Evolutionary conservation across 37 sponge, comb jelly and placozoan genomes (phyloP), one percentile per base, ranked within the genome.

Genomic region (Theonella swinhoei): DNA sequence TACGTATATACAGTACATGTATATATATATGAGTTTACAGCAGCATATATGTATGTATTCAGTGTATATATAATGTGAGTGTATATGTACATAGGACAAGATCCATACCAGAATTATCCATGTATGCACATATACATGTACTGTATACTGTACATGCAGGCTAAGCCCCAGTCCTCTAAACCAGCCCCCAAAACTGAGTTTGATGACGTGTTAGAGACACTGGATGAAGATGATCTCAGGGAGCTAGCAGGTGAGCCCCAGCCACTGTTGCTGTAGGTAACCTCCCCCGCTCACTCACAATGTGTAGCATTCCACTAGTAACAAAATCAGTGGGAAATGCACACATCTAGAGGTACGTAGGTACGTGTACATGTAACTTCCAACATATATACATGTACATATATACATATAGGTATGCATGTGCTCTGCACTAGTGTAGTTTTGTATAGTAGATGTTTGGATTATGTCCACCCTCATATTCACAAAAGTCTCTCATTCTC

Each of bases 191-290:
- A 19, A 17, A 81, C 77, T 19, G 89, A 89, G 32, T 89, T 83
- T 83, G 89, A 89, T 89, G 89, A 89, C 43, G 72, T 89, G 71
- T 74, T 89, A 39, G 59, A 70, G 1, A 71, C 72, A 43, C 33
- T 89, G 60, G 84, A 83, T 40, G 75, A 35, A 32, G 83, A 83
- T 19, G 84, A 89, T 25, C 35, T 89, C 11, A 47, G 80, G 8
- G 89, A 89, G 35, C 65, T 89, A 20, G 89, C 89, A 20, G 64
- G 88, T 88, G 35, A 9, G 83, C 62, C 19, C n/a, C n/a, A n/a
- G n/a, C n/a, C n/a, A n/a, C n/a, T n/a, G 5, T 39, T 26, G 28
- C n/a, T n/a, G n/a, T n/a, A n/a, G n/a, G n/a, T n/a, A n/a, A n/a
- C n/a, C n/a, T n/a, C n/a, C n/a, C n/a, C n/a, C n/a, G n/a, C n/a